Evolutionary conservation across 92 coral and sea anemone genomes (phyloP).

Genomic region (Phymanthus crucifer): DNA sequence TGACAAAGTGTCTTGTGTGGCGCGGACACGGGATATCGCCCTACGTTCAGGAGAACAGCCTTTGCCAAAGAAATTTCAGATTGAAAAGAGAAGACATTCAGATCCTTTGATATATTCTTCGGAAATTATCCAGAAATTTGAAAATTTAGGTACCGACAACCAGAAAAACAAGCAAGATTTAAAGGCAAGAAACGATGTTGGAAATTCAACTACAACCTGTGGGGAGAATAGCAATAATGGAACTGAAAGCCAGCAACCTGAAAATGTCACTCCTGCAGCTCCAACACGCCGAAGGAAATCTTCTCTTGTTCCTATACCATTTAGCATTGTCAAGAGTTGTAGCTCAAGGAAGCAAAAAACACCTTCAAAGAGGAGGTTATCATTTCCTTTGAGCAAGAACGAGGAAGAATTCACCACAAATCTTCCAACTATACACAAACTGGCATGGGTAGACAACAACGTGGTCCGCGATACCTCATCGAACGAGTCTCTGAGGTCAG

Average conservation of each 20-base stretch:
- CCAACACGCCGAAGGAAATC: constrained; percentile 24
- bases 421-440: not conserved
- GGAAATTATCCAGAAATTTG: not conserved
- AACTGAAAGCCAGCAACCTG: not conserved
- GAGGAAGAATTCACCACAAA: constrained; percentile 3
- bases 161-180: not conserved
- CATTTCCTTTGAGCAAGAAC: constrained; percentile 23
- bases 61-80: not conserved
- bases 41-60: not conserved
- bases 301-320: constrained; percentile 31
- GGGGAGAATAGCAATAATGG: not conserved
- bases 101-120: constrained; percentile 19
- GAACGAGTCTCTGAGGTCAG: not conserved
- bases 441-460: not conserved
- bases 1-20: not conserved
- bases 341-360: constrained; percentile 9
- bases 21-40: constrained; percentile 1
- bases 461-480: not conserved
- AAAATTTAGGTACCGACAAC: not conserved
- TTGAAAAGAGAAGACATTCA: constrained; percentile 34
- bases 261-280: not conserved
- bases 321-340: constrained; percentile 12
- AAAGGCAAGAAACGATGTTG: not conserved
- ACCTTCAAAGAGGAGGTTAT: constrained; percentile 4
- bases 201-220: not conserved